A percentile compares a stretch with the other conserved stretches of the same genome.
Evolutionary conservation across 2,888 invertebrate species (phyloP).

Genomic region (Zygogramma bicolorata): DNA sequence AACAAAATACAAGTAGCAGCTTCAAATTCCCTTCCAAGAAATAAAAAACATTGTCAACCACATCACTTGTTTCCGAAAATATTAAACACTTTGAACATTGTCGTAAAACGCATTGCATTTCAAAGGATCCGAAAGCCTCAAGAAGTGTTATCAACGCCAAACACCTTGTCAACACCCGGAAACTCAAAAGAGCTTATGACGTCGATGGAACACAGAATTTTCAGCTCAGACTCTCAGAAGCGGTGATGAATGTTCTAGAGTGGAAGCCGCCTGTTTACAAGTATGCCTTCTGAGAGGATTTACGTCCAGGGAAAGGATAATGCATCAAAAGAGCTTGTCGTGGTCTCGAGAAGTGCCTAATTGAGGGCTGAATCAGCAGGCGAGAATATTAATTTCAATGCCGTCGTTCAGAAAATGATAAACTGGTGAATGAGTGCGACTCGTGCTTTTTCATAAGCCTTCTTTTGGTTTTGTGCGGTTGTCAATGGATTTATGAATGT

Average conservation of each 20-base stretch:
- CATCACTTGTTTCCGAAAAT: too few species aligned
- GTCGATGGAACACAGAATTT: background rate
- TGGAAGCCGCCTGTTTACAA: background rate
- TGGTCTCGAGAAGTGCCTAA: background rate
- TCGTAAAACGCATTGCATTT: too few species aligned
- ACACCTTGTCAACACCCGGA: background rate
- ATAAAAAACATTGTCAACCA: too few species aligned
- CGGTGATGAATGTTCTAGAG: background rate
- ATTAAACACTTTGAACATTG: too few species aligned
- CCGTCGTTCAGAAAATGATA: background rate
- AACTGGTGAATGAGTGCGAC: background rate
- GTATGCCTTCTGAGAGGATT: background rate
- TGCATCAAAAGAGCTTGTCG: slow-evolving; percentile 3
- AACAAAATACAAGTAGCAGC: too few species aligned
- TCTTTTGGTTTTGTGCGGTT: too few species aligned
- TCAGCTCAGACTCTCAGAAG: background rate
- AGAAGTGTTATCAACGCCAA: background rate
- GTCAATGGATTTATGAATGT: too few species aligned
- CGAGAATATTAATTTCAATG: background rate
- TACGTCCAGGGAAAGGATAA: background rate
- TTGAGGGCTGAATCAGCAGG: background rate
- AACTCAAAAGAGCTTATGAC: background rate
- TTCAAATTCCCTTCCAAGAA: too few species aligned
- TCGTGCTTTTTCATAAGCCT: background rate
- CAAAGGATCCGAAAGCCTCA: background rate